Base-by-base conservation (phyloP, 2,888 invertebrate species). In the Rhingia campestris region DNA sequence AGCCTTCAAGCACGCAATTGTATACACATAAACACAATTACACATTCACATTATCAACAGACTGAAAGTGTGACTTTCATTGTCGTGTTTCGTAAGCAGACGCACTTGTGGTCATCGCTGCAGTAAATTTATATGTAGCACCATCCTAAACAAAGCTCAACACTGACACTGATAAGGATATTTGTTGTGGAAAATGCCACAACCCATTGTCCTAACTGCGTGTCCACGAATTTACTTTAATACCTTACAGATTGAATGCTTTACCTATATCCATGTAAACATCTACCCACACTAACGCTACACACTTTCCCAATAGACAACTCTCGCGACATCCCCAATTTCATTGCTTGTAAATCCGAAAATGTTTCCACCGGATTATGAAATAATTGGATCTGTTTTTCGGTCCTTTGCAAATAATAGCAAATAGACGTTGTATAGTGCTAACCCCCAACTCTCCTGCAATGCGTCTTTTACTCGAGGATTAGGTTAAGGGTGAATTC, bases 311-410 rank as follows among this genome's bases (percentile, higher is more conserved):
- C 53, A 66, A 73, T 67, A 77, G 77, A 77, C 51, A 82, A 79
- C 53, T 64, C 73, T 53, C 56, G 58, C 66, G 81, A 82, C 63
- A 73, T 64, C 61, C 73, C 79, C 82, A 77, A 69, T 84, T 84
- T 79, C 66, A 66, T 74, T 80, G 79, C 79, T 84, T 80, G 74
- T 84, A 84, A 84, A 80, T 84, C 84, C 84, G 59, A 74, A 77
- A 84, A 84, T 80, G 74, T 64, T 84, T 84, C 74, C 74, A 84
- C 74, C 74, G 75, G 84, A 84, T 84, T 84, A 84, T 84, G 84
- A 75, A 84, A 84, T 84, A 84, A 84, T 84, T 84, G 84, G 84
- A 84, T 84, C 61, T 74, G 64, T 74, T 80, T 58, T 70, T 69
- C 58, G 79, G 63, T 47, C 79, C 64, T 70, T 70, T 59, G 79